These are phyloP conservation scores for Drosophila ogumai DNA, from an alignment of 1,140 invertebrate genomes.

Conservation along the genomic window DNA sequence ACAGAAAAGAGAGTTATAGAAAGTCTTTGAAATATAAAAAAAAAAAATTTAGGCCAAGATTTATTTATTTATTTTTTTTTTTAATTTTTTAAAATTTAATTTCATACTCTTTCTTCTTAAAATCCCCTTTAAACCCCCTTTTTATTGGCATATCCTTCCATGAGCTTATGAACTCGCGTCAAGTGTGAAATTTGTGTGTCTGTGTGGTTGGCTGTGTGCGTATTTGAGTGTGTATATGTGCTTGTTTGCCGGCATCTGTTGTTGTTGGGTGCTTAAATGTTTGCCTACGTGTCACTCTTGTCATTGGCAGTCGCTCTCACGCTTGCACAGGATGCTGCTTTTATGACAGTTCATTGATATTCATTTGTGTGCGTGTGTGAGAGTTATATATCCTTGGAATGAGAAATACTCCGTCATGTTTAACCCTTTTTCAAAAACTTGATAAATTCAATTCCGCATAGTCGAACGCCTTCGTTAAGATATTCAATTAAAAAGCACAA, in stretches of 20 bases:
- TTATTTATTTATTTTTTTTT: too few relatives aligned
- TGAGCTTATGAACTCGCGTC: slow-evolving; percentile 14
- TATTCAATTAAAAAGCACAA: slow-evolving; percentile 41
- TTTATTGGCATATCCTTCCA: neutral
- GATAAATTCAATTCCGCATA: slow-evolving; percentile 26
- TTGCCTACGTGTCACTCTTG: slow-evolving; percentile 76
- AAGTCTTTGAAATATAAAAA: too few relatives aligned
- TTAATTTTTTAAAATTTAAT: neutral
- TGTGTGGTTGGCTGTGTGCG: slow-evolving; percentile 1
- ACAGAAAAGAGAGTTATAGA: neutral
- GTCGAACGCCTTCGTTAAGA: slow-evolving; percentile 13
- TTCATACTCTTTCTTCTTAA: neutral
- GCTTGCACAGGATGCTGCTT: slow-evolving; percentile 50
- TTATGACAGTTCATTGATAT: slow-evolving; percentile 82
- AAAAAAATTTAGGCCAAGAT: neutral
- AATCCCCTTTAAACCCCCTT: neutral
- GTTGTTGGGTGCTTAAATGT: slow-evolving; percentile 66
- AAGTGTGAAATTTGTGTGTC: slow-evolving; percentile 27
- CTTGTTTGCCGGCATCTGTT: slow-evolving; percentile 35
- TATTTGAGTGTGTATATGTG: slow-evolving; percentile 20
- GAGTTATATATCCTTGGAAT: slow-evolving; percentile 15
- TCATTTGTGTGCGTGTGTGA: slow-evolving; percentile 56
- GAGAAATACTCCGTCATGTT: neutral
- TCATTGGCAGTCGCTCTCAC: slow-evolving; percentile 44
- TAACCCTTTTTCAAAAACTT: slow-evolving; percentile 39